phyloP scores from a whole-genome alignment of 2,888 invertebrate genomes.

The Coenonympha glycerion region DNA sequence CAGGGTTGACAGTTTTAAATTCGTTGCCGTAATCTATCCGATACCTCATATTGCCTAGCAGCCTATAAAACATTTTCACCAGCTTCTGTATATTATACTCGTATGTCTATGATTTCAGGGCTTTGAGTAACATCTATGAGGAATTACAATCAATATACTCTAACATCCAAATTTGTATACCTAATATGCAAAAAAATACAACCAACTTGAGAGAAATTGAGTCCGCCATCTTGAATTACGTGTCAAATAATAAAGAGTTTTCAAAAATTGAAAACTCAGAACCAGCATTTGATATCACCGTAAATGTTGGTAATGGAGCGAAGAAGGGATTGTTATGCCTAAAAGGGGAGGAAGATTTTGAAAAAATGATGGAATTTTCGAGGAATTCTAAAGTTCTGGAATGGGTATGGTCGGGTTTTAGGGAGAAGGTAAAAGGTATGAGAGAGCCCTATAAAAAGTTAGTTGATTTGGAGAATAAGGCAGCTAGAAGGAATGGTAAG shows the following conservation, averaged over 20 bases:
- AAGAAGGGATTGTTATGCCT: constrained; percentile 58
- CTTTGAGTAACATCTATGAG: constrained; percentile 62
- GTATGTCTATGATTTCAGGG: constrained; percentile 44
- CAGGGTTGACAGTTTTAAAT: no score
- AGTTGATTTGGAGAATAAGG: constrained; percentile 77
- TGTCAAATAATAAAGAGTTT: constrained; percentile 34
- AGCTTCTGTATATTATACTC: no score
- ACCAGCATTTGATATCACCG: constrained; percentile 29
- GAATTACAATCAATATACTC: constrained; percentile 77
- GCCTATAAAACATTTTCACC: no score
- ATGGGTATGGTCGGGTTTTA: constrained; percentile 82
- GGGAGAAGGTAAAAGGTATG: constrained; percentile 77
- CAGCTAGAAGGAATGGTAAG: constrained; percentile 79
- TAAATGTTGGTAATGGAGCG: constrained; percentile 31
- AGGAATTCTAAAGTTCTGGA: constrained; percentile 65
- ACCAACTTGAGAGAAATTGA: constrained; percentile 43
- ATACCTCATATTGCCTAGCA: no score
- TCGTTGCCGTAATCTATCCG: no score
- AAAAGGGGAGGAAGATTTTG: constrained; percentile 78
- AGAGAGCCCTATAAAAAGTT: constrained; percentile 71
- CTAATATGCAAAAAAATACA: constrained; percentile 33
- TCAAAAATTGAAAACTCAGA: constrained; percentile 15
- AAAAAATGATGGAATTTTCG: constrained; percentile 72
- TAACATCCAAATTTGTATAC: constrained; percentile 73
- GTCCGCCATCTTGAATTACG: constrained; percentile 42